Percentiles rank a stretch among this genome's conserved stretches.
Conservation (phyloP, 2,888 invertebrate genomes). For the Drosophila mimica region DNA sequence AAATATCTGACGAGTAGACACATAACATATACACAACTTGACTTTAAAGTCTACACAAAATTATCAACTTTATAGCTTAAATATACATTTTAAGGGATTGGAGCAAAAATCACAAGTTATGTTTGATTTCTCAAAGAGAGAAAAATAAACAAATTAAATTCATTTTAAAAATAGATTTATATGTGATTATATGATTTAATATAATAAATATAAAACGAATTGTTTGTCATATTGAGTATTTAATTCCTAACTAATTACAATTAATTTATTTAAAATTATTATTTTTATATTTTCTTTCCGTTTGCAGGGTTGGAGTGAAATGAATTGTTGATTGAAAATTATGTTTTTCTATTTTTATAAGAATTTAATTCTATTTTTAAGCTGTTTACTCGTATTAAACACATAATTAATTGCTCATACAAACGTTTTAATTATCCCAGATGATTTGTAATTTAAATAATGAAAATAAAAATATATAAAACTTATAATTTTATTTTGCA, state of each 20-base stretch:
- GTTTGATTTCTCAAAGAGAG: not conserved
- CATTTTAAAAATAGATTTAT: not conserved
- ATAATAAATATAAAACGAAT: not conserved
- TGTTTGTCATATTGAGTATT: not conserved
- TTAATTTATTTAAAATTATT: not conserved
- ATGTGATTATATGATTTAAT: not conserved
- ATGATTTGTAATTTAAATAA: not conserved
- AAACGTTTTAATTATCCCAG: not conserved
- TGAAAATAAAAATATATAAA: not conserved
- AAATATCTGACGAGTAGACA: conserved; percentile 22
- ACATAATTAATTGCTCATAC: not conserved
- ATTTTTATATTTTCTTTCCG: not conserved
- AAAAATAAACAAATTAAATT: not conserved
- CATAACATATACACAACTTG: not conserved
- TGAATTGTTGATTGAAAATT: too few relatives aligned
- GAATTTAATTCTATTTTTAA: too few relatives aligned
- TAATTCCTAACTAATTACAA: not conserved
- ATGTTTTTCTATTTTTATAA: too few relatives aligned
- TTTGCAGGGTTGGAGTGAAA: too few relatives aligned
- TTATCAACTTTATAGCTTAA: not conserved
- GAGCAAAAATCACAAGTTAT: not conserved
- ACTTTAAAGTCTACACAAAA: conserved; percentile 6
- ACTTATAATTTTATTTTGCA: conserved; percentile 1
- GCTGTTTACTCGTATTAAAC: not conserved
- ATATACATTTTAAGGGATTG: not conserved